Percentiles rank a stretch among this genome's conserved stretches.
Evolutionary conservation across 2,797 vertebrate species (phyloP).

Genomic region (Typhlichthys subterraneus): DNA sequence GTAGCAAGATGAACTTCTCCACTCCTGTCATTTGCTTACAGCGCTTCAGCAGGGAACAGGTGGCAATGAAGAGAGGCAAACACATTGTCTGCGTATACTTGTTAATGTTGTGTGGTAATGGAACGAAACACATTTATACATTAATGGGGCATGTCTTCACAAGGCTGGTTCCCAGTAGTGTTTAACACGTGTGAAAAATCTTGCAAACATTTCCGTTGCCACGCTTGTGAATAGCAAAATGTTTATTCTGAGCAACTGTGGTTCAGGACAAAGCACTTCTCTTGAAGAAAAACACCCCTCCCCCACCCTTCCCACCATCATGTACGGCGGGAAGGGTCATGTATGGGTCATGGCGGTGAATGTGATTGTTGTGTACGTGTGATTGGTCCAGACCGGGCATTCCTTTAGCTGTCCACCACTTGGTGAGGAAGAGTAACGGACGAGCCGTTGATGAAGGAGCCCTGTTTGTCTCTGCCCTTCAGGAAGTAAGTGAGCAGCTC

Average conservation of each 20-base stretch:
- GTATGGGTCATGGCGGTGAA: too few species aligned
- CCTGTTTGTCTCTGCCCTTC: conserved; percentile 91
- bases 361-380: conserved; percentile 3
- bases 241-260: conserved; percentile 13
- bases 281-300: conserved; percentile 19
- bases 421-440: conserved; percentile 92
- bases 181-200: conserved; percentile 5
- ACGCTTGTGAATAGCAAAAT: conserved; percentile 13
- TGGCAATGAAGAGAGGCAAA: not conserved
- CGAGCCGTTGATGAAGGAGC: conserved; percentile 87
- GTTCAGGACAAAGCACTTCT: conserved; percentile 22
- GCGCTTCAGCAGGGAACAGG: too few species aligned
- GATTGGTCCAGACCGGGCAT: conserved; percentile 6
- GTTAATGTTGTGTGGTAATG: not conserved
- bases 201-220: conserved; percentile 18
- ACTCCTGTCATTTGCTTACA: not conserved
- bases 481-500: conserved; percentile 94
- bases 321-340: not conserved
- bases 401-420: conserved; percentile 90
- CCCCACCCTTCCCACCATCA: not conserved
- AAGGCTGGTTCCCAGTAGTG: conserved; percentile 18
- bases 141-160: conserved; percentile 17
- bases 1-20: too few species aligned
- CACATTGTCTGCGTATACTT: conserved; percentile 17
- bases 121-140: conserved; percentile 8